Base-by-base conservation (phyloP, 2,888 invertebrate species). In the Melinopterus prodromus region DNA sequence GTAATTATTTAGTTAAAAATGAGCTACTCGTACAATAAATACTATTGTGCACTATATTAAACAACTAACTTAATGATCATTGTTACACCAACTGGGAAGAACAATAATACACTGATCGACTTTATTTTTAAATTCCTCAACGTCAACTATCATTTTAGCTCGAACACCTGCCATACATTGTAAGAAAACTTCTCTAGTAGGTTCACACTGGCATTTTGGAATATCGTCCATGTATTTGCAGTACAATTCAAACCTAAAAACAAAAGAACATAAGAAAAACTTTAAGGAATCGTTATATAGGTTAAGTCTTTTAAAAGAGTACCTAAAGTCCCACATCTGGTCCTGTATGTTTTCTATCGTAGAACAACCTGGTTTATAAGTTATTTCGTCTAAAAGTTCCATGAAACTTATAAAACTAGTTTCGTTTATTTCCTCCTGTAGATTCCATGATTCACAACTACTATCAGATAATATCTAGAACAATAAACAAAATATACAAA, bases 201-300 rank as follows among this genome's bases (percentile, higher is more conserved):
- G 9, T 37, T 12, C n/a, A 38, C 79, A 79, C 5, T 7, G 75
- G 70, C 79, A 79, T 14, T 16, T 12, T 2, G 15, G 14, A 6
- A 37, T 76, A 0, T 79, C 76, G n/a, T 79, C 70, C 12, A 69
- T 74, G 15, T 79, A 79, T 36, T 76, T 79, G 1, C 38, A 38
- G 36, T 70, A 75, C 4, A 76, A 9, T 7, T 26, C 38, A 6
- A 38, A 75, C 69, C 79, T 79, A 76, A 12, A n/a, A 75, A 70
- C 12, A 77, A 15, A 16, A 77, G 7, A 71, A n/a, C 1, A 71
- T n/a, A 15, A 15, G 70, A 16, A 71, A 2, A 16, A 69, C 15
- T 15, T 69, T 69, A 14, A 15, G 2, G 15, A n/a, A n/a, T 69
- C 3, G 69, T 69, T 3, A n/a, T 3, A 69, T n/a, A 69, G 1